Evolutionary conservation across 2,113 vertebrate genomes (phyloP).

Genomic region (Pelodiscus sinensis): DNA sequence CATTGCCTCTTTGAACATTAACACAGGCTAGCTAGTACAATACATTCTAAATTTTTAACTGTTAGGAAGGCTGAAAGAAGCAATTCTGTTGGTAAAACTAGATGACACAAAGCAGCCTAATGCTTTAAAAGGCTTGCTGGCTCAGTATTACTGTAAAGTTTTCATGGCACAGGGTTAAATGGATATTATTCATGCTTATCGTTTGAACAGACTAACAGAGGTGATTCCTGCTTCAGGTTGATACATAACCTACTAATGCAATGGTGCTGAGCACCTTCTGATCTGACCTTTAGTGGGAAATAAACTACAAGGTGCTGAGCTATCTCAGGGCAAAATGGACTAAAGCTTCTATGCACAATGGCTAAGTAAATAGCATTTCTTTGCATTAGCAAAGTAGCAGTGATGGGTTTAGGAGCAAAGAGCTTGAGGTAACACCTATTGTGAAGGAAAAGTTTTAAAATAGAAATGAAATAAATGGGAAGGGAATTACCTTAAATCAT

Average conservation of each 20-base stretch:
- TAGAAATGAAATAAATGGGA: not conserved
- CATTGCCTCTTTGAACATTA: accelerated
- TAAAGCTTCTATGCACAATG: not conserved
- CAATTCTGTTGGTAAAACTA: not conserved
- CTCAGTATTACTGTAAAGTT: not conserved
- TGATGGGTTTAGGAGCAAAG: not conserved
- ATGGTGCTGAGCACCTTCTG: not conserved
- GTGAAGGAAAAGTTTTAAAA: not conserved
- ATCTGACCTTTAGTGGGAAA: not conserved
- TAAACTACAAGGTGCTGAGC: too few relatives aligned
- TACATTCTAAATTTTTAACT: too few relatives aligned
- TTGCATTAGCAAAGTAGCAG: not conserved
- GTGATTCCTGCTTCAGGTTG: not conserved
- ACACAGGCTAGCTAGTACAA: not conserved
- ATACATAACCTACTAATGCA: not conserved
- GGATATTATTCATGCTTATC: not conserved
- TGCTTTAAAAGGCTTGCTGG: not conserved
- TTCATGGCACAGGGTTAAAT: not conserved
- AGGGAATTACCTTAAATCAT: not conserved
- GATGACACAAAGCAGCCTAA: not conserved
- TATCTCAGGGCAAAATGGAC: not conserved
- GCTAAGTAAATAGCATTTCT: not conserved
- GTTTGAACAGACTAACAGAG: not conserved
- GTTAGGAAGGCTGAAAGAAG: too few relatives aligned
- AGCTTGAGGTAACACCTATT: not conserved